Base-by-base conservation (phyloP, 2,113 vertebrate genomes). In the Mastomys coucha region DNA sequence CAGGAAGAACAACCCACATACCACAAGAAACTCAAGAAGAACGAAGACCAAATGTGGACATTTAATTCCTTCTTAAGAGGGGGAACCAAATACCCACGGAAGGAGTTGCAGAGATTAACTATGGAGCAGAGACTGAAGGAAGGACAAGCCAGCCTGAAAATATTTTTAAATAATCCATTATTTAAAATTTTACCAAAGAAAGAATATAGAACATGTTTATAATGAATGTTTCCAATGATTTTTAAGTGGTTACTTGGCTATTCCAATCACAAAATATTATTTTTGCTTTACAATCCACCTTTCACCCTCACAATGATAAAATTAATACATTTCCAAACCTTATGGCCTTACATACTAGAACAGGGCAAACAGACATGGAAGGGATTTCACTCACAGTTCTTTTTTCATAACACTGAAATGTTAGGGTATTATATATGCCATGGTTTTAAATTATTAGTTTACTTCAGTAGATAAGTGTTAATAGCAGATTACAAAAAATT, bases 301-400 rank as follows among this genome's bases (percentile, higher is more conserved):
- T 82, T 60, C 16, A 70, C 42, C 53, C n/a, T 69, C 49, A 76
- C 82, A 77, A 72, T 72, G 36, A 82, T 93, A 77, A 84, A 91
- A 82, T 77, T 76, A 93, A 82, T 88, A 93, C 10, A 16, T 88
- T 95, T 31, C 16, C 51, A 91, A 93, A 91, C 12, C 31, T 63
- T 58, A 51, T 76, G 45, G 31, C 24, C 39, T 92, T 53, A 39
- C 28, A 72, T 88, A 33, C 69, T 88, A 72, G 51, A 70, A 84
- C 76, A 95, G 53, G 53, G 70, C 70, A 94, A 84, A 78, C 9
- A 82, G 49, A 82, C 14, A 53, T 33, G 76, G 22, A 82, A 22
- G 28, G 36, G 17, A 70, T 75, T 20, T 14, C 51, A 70, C 5
- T n/a, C 69, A 60, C 3, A 89, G 45, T 85, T 84, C 45, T 26